Evolutionary conservation across 2,113 vertebrate genomes (phyloP), one percentile per base, ranked within the genome.

Genomic region (Hyaena hyaena): DNA sequence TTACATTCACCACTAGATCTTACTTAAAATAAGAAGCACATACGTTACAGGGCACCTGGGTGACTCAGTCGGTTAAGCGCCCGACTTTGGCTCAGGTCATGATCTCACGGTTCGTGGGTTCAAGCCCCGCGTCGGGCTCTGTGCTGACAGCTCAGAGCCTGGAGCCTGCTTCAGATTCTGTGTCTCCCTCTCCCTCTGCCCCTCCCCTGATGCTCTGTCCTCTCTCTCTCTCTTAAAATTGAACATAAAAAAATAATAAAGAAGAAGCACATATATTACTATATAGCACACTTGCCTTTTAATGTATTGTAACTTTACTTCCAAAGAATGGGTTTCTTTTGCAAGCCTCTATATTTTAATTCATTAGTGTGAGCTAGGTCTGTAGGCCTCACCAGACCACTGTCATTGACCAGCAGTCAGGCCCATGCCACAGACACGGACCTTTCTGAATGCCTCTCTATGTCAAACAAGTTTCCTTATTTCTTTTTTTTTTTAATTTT

Each of bases 391-490:
- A 7, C 17, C 16, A 33, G 43, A 24, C 28, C 53, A 21, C 31
- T 58, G 1, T 31, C 10, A 19, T 16, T 21, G 71, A 26, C 50
- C 76, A 61, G 39, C 74, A 74, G 48, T 19, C 19, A 16, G 19
- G 45, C 2, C 43, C n/a, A 1, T 0, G 1, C 16, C 73, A 26
- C 45, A 28, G 73, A 63, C 10, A 2, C 16, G 7, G 14, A n/a
- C 2, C 35, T 33, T 1, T 17, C 1, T 10, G 26, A 50, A 17
- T 0, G 9, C 31, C 48, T 48, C 84, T 39, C n/a, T 0, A 0
- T 2, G 7, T 43, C 73, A 2, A 11, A 28, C n/a, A 1, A 63
- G 8, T 50, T 9, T 4, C 15, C 9, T 50, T 19, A 79, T 50
- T 79, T 33, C 11, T 24, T 21, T 39, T 39, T 39, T 39, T 39